phyloP scores from a whole-genome alignment of 2,113 vertebrate genomes.

The Sprattus sprattus region DNA sequence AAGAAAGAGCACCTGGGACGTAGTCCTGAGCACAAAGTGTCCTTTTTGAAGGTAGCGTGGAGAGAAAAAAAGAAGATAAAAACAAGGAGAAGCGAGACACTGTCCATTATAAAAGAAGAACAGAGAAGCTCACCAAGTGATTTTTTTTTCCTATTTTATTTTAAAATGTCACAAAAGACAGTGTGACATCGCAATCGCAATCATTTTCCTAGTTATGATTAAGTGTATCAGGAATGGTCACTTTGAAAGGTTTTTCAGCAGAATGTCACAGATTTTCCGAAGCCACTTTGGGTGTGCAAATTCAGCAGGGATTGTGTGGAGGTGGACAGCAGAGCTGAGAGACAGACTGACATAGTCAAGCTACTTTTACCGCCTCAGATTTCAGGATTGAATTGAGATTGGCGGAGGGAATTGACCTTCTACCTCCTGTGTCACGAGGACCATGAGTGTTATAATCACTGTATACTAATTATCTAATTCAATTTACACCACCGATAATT shows the following conservation, averaged over 20 bases:
- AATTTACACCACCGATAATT: not conserved
- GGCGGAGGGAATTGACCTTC: not conserved
- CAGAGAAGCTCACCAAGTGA: slow-evolving; percentile 27
- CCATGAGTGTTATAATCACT: not conserved
- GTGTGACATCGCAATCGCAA: slow-evolving; percentile 52
- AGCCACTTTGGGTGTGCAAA: slow-evolving; percentile 29
- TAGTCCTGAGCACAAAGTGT: slow-evolving; percentile 3
- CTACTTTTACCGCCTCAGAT: not conserved
- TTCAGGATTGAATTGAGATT: not conserved
- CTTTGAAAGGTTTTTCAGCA: slow-evolving; percentile 39
- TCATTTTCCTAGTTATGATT: slow-evolving; percentile 50
- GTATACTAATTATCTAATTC: not conserved
- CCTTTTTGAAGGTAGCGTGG: not conserved
- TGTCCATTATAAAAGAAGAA: not conserved
- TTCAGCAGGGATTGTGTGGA: slow-evolving; percentile 15
- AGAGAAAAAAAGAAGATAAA: not conserved
- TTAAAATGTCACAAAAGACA: slow-evolving; percentile 51
- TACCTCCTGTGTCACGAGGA: not conserved
- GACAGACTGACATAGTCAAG: not conserved
- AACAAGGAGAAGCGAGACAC: not conserved
- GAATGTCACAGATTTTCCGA: slow-evolving; percentile 45
- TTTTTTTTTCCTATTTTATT: slow-evolving; percentile 23
- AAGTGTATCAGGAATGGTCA: slow-evolving; percentile 44
- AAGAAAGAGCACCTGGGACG: slow-evolving; percentile 3
- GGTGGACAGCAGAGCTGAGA: not conserved